These are phyloP conservation scores for Microcebus tavaratra DNA, from an alignment of 2,113 vertebrate genomes.

Conservation along the genomic window DNA sequence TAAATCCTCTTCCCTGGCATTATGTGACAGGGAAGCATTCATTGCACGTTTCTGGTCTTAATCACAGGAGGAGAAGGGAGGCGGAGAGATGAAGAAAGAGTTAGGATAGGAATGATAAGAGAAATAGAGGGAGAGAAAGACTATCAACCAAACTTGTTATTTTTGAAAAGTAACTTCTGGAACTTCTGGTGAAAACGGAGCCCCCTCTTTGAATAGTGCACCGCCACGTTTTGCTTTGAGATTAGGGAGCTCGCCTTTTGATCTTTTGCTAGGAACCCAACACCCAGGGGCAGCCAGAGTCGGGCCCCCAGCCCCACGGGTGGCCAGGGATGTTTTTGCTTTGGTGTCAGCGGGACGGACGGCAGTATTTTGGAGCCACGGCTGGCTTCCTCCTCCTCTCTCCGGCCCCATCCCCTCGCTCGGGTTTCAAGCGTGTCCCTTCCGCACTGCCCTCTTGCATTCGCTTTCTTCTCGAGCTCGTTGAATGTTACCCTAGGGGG, in stretches of 20 bases:
- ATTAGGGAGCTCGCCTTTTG: neutral
- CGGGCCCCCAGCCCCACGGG: neutral
- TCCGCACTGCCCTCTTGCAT: neutral
- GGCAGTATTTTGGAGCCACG: neutral
- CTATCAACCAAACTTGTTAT: neutral
- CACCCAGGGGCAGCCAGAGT: neutral
- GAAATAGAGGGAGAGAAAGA: neutral
- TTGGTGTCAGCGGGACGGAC: neutral
- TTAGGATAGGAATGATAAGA: neutral
- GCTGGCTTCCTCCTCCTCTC: conserved; percentile 41
- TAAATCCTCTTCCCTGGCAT: neutral
- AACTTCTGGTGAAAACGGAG: conserved; percentile 29
- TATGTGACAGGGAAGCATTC: neutral
- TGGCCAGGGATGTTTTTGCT: neutral
- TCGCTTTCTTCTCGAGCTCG: conserved; percentile 61
- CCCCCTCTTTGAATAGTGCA: neutral
- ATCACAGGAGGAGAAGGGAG: neutral
- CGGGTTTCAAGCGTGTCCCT: neutral
- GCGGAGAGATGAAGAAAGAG: neutral
- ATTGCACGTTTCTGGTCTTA: conserved; percentile 16
- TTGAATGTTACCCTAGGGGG: conserved; percentile 66
- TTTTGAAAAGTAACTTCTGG: conserved; percentile 36
- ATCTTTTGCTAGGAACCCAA: neutral
- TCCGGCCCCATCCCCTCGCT: neutral
- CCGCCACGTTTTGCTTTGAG: neutral